Conservation (phyloP, 2,888 invertebrate species). For the Augochlorella aurata region DNA sequence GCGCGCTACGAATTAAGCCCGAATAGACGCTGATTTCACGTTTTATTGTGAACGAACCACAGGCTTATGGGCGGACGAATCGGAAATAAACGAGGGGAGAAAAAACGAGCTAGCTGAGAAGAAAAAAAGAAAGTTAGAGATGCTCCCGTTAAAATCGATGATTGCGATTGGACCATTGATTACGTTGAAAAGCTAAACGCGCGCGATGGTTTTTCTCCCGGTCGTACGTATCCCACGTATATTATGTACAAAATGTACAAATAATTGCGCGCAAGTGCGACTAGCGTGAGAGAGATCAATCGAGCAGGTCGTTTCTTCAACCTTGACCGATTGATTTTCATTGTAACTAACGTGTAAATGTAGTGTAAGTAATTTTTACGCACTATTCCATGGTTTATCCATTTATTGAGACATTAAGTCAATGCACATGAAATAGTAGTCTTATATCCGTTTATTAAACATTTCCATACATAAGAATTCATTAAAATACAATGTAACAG, state of each 20-base stretch:
- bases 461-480: background rate
- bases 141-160: slow-evolving; percentile 5
- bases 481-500: too few species aligned
- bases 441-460: background rate
- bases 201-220: slow-evolving; percentile 30
- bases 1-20: slow-evolving; percentile 6
- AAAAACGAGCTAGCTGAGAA: background rate
- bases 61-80: slow-evolving; percentile 13
- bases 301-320: background rate
- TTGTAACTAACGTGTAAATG: background rate
- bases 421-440: background rate
- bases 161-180: slow-evolving; percentile 26
- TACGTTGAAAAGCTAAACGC: slow-evolving; percentile 24
- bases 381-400: background rate
- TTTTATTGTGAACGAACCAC: slow-evolving; percentile 3
- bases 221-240: slow-evolving; percentile 29
- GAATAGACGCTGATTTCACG: slow-evolving; percentile 26
- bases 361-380: background rate
- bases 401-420: background rate
- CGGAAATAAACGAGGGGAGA: slow-evolving; percentile 28
- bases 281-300: slow-evolving; percentile 22
- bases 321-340: background rate
- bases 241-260: slow-evolving; percentile 75
- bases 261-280: slow-evolving; percentile 61
- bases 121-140: slow-evolving; percentile 14